Conservation (phyloP, 2,113 vertebrate species). For the Smithornis capensis region DNA sequence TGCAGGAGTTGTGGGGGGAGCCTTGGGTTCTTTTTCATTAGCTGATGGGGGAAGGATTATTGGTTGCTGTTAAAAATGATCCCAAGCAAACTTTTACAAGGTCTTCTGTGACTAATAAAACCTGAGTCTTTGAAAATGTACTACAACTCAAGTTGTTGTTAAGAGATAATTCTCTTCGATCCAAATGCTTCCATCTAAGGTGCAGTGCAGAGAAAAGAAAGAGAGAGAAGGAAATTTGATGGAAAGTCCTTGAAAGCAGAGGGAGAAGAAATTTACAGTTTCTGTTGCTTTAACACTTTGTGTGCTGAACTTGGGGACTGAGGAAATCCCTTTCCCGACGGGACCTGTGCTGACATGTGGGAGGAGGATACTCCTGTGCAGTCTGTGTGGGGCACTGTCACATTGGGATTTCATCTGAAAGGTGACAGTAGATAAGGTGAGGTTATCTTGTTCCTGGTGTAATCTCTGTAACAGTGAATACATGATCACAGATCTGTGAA, state of each 20-base stretch:
- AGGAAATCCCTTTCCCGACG: not conserved
- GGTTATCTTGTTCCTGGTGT: not conserved
- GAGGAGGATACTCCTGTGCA: not conserved
- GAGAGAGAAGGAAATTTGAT: not conserved
- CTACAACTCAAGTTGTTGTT: slow-evolving; percentile 45
- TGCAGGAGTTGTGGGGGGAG: not conserved
- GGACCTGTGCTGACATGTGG: not conserved
- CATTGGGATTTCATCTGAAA: not conserved
- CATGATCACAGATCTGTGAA: not conserved
- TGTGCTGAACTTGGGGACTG: not conserved
- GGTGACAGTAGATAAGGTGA: not conserved
- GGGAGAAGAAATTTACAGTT: not conserved
- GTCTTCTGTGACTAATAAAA: slow-evolving; percentile 61
- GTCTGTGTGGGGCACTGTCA: not conserved
- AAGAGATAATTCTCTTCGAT: slow-evolving; percentile 56
- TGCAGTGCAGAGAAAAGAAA: not conserved
- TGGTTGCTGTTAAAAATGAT: slow-evolving; percentile 53
- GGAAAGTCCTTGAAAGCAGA: not conserved
- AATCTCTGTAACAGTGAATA: not conserved
- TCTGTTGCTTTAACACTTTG: not conserved
- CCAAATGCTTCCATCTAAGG: slow-evolving; percentile 46
- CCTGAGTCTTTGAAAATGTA: slow-evolving; percentile 40
- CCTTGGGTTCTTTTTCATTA: slow-evolving; percentile 12
- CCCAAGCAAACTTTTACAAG: slow-evolving; percentile 61
- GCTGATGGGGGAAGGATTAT: slow-evolving; percentile 32